These are phyloP conservation scores for Pachypsylla venusta DNA, from an alignment of 1,140 invertebrate genomes.

Conservation along the genomic window DNA sequence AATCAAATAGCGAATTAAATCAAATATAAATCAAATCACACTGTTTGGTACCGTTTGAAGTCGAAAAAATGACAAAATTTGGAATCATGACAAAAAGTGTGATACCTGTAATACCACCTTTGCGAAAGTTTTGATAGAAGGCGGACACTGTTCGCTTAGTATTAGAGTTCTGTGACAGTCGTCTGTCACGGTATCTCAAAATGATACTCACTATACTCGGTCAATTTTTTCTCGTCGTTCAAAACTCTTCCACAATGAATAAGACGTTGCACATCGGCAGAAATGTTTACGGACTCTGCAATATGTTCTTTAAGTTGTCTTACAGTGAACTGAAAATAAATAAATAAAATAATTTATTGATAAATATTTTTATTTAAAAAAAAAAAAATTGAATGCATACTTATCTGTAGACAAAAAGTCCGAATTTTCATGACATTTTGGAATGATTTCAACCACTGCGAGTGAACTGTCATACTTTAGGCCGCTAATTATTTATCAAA, in stretches of 20 bases:
- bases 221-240: slow-evolving; percentile 74
- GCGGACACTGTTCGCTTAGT: no score
- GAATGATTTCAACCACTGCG: not conserved
- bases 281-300: slow-evolving; percentile 53
- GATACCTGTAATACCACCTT: not conserved
- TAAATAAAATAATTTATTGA: slow-evolving; percentile 13
- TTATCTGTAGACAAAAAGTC: not conserved
- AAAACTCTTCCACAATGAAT: slow-evolving; percentile 87
- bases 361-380: not conserved
- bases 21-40: not conserved
- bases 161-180: not conserved
- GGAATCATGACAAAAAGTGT: not conserved
- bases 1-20: no score
- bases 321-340: slow-evolving; percentile 57
- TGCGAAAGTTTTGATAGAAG: not conserved
- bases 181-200: not conserved
- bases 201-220: slow-evolving; percentile 59
- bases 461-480: no score
- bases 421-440: not conserved
- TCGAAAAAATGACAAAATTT: not conserved
- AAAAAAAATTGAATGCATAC: not conserved
- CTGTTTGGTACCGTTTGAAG: not conserved
- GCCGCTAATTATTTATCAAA: no score
- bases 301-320: slow-evolving; percentile 75
- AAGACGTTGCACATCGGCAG: slow-evolving; percentile 65